Percentiles rank a stretch among this genome's conserved stretches.
These are phyloP conservation scores for Scaptomyza cyrtandrae DNA, from an alignment of 2,888 invertebrate species.

Conservation along the genomic window DNA sequence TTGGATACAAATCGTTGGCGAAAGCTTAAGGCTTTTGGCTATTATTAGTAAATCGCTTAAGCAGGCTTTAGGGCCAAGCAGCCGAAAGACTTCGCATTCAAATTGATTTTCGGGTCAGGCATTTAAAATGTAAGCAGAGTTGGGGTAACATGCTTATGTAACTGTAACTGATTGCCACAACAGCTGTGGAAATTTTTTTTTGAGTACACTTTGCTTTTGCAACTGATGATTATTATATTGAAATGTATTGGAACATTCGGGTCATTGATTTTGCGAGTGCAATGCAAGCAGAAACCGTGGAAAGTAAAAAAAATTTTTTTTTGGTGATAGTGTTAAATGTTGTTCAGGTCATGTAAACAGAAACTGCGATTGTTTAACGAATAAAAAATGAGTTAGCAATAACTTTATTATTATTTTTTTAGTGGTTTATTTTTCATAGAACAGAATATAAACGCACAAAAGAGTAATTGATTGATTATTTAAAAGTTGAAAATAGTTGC, in stretches of 20 bases:
- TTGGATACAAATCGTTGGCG: conserved; percentile 58
- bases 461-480: neutral
- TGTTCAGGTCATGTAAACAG: conserved; percentile 25
- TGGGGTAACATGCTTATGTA: conserved; percentile 11
- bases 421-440: neutral
- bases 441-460: neutral
- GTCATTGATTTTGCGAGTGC: conserved; percentile 54
- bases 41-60: conserved; percentile 60
- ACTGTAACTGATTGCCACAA: conserved; percentile 28
- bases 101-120: conserved; percentile 58
- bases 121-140: conserved; percentile 51
- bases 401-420: neutral
- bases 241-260: conserved; percentile 38
- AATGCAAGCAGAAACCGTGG: conserved; percentile 20
- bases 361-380: conserved; percentile 18
- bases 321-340: conserved; percentile 46
- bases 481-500: too few relatives aligned
- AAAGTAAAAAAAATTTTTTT: conserved; percentile 11
- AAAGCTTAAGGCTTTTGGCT: conserved; percentile 57
- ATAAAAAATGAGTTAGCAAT: conserved; percentile 23
- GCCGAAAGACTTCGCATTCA: conserved; percentile 28
- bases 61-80: conserved; percentile 33
- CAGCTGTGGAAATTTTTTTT: conserved; percentile 10
- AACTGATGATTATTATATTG: conserved; percentile 33
- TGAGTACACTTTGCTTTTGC: neutral